Conservation (phyloP, 30 jellyfish, hydroid and myxozoan genomes). For the Clytia hemisphaerica region DNA sequence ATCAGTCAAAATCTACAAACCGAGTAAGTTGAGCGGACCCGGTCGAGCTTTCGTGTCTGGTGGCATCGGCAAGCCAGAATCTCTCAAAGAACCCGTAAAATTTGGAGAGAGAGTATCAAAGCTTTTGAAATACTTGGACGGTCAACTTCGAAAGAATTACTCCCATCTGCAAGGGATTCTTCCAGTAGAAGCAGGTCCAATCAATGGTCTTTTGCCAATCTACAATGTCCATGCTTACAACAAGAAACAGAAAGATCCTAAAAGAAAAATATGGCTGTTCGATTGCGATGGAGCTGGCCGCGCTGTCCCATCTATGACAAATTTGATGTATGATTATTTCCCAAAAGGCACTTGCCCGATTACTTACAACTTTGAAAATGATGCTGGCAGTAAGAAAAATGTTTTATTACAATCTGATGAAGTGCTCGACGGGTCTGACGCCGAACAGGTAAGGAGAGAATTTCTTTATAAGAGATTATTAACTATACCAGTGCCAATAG, state of each 20-base stretch:
- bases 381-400: too few species aligned
- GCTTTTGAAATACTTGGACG: neutral
- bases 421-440: neutral
- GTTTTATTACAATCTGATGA: neutral
- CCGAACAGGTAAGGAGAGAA: neutral
- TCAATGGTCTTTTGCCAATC: neutral
- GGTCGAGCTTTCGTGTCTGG: neutral
- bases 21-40: neutral
- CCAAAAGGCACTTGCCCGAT: neutral
- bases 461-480: too few species aligned
- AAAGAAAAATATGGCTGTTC: too few species aligned
- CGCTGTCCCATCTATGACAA: neutral
- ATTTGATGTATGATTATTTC: neutral
- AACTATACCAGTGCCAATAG: too few species aligned
- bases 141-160: neutral
- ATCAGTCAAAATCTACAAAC: neutral
- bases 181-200: neutral
- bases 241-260: too few species aligned
- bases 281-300: conserved; percentile 1
- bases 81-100: neutral
- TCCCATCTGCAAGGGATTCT: neutral
- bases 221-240: neutral
- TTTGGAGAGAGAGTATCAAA: neutral
- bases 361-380: neutral
- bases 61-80: conserved; percentile 1